Evolutionary conservation across 1,140 invertebrate species (phyloP).

Genomic region (Latrodectus geometricus): DNA sequence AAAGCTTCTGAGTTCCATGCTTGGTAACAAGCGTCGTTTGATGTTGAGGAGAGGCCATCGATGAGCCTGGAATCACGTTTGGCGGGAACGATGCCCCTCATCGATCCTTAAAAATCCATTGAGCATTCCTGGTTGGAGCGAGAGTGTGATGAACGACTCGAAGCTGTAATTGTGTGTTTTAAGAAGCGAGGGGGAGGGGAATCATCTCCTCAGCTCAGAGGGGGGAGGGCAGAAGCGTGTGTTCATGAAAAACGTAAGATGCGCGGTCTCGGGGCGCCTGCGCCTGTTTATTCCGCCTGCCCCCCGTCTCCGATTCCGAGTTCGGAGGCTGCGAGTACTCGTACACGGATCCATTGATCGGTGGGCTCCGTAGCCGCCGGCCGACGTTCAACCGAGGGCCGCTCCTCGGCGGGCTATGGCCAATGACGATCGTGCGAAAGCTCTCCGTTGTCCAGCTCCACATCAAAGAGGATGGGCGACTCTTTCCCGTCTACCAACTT

Average conservation of each 20-base stretch:
- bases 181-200: not conserved
- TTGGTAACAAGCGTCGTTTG: too few relatives aligned
- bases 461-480: slow-evolving; percentile 58
- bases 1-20: too few relatives aligned
- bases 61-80: too few relatives aligned
- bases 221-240: slow-evolving; percentile 16
- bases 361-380: slow-evolving; percentile 30
- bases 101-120: not conserved
- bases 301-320: not conserved
- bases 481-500: slow-evolving; percentile 59
- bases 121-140: not conserved
- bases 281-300: slow-evolving; percentile 39
- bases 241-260: not conserved
- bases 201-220: not conserved
- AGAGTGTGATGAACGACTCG: not conserved
- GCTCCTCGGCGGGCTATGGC: slow-evolving; percentile 42
- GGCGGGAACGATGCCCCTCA: too few relatives aligned
- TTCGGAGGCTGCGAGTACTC: not conserved
- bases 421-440: slow-evolving; percentile 57
- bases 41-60: too few relatives aligned
- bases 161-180: not conserved
- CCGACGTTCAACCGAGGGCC: slow-evolving; percentile 30
- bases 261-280: slow-evolving; percentile 19
- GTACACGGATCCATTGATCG: slow-evolving; percentile 23
- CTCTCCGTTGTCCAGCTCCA: slow-evolving; percentile 61